A percentile compares a stretch with the other conserved stretches of the same genome.
phyloP scores from a whole-genome alignment of 2,113 vertebrate species.

The Polyodon spathula region DNA sequence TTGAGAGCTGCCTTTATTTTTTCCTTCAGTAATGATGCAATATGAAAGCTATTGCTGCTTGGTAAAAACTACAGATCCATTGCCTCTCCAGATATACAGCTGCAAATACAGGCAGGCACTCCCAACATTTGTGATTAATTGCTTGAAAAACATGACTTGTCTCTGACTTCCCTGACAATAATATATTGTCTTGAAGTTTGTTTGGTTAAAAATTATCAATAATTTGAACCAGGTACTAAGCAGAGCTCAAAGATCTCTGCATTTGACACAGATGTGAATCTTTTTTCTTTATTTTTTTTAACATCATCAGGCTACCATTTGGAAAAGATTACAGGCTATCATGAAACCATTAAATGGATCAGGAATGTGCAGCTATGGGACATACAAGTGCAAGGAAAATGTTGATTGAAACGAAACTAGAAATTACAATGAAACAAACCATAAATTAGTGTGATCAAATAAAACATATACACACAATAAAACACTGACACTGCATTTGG shows the following conservation, averaged over 20 bases:
- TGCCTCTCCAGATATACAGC: constrained; percentile 64
- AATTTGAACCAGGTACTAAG: constrained; percentile 22
- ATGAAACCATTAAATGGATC: constrained; percentile 29
- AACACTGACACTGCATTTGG: background rate
- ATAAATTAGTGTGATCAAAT: no score
- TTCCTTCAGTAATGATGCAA: constrained; percentile 51
- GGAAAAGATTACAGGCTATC: constrained; percentile 42
- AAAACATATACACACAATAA: background rate
- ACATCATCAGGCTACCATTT: constrained; percentile 39
- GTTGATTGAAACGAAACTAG: background rate
- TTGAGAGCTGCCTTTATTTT: constrained; percentile 33
- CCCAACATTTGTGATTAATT: constrained; percentile 53
- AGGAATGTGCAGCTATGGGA: constrained; percentile 23
- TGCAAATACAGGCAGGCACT: constrained; percentile 58
- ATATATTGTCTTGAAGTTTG: constrained; percentile 11
- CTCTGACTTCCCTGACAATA: constrained; percentile 36
- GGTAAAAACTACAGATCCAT: constrained; percentile 45
- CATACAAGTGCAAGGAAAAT: background rate
- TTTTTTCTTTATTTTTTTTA: constrained; percentile 27
- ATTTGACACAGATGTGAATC: constrained; percentile 47
- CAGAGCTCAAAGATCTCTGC: constrained; percentile 20
- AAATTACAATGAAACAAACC: background rate
- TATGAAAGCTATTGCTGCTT: constrained; percentile 51
- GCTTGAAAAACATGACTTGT: constrained; percentile 41
- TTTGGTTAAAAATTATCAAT: constrained; percentile 40